Base-by-base conservation (phyloP, 2,113 vertebrate genomes). In the Bostrychus sinensis region DNA sequence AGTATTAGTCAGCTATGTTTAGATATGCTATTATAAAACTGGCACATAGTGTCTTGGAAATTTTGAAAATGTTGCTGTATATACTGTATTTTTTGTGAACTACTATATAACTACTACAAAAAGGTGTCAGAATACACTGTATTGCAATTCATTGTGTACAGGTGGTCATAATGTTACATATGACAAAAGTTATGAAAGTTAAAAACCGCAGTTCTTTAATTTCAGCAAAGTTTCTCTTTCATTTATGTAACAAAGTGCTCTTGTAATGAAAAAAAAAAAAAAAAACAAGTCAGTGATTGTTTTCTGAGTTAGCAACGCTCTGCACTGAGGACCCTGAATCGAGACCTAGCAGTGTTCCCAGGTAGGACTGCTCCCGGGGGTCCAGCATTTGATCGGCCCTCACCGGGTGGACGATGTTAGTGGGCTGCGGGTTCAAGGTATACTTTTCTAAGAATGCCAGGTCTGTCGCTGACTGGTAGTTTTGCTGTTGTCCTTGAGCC, bases 361-460 rank as follows among this genome's bases (percentile, higher is more conserved):
- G 91, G 34, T 98, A 98, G 0, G 95, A 96, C 78, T 94, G 97
- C 69, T 99, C 96, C 85, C 95, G 89, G 19, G 94, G 92, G 84
- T 98, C 97, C 66, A 99, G 83, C 87, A 98, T 95, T 62, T 97
- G 96, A 56, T 98, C 95, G 0, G 94, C 85, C 51, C 95, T 92
- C 3, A 98, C 95, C 0, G 95, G 94, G 80, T 98, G 96, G 42
- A 94, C 93, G 19, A 98, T 93, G 70, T 95, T 96, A 55, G 94
- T 80, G 3, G 95, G 95, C 66, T 95, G 97, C 16, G 95, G 95
- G 26, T 93, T 96, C 12, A 98, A 93, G 2, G 95, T 96, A 30
- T 98, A 99, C 60, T 98, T 99, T 75, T 99, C 97, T 12, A 99
- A 87, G 82, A 98, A 98, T 0, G 95, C 93, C 17, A 99, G 85